Evolutionary conservation across 1,140 invertebrate genomes (phyloP).

Genomic region (Bicyclus anynana): DNA sequence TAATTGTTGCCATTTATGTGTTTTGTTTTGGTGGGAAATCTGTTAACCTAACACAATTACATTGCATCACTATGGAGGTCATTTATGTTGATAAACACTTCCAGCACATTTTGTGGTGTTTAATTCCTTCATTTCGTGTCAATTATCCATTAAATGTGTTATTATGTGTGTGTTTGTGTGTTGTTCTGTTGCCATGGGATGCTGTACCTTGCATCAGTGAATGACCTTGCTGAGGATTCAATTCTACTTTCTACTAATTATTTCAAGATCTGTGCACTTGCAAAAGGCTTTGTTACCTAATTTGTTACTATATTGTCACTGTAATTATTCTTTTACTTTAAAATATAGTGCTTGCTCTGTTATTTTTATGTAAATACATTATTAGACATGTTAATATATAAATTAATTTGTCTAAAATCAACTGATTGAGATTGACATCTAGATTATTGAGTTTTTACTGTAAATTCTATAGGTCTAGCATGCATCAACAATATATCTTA

Average conservation of each 20-base stretch:
- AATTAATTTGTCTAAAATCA: too few relatives aligned
- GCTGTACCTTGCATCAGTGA: conserved; percentile 32
- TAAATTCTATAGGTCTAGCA: too few relatives aligned
- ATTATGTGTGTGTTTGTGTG: not conserved
- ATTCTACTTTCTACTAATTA: conserved; percentile 43
- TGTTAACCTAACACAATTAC: conserved; percentile 62
- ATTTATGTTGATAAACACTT: conserved; percentile 72
- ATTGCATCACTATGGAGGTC: conserved; percentile 73
- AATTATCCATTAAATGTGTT: not conserved
- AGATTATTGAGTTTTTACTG: too few relatives aligned
- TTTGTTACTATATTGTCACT: not conserved
- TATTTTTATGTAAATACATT: too few relatives aligned
- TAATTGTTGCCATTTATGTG: conserved; percentile 9
- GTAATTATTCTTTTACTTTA: not conserved
- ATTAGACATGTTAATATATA: too few relatives aligned
- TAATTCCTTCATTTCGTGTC: not conserved
- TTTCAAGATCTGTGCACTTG: conserved; percentile 4
- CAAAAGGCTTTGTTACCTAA: not conserved
- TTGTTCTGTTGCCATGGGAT: conserved; percentile 11
- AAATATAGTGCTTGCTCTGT: too few relatives aligned
- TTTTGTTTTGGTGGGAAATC: conserved; percentile 68
- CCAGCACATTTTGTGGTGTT: conserved; percentile 26
- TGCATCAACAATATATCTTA: too few relatives aligned
- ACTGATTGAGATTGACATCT: too few relatives aligned
- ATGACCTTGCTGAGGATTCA: conserved; percentile 40